phyloP scores from a whole-genome alignment of 2,113 vertebrate species.

The Anolis sagrei region DNA sequence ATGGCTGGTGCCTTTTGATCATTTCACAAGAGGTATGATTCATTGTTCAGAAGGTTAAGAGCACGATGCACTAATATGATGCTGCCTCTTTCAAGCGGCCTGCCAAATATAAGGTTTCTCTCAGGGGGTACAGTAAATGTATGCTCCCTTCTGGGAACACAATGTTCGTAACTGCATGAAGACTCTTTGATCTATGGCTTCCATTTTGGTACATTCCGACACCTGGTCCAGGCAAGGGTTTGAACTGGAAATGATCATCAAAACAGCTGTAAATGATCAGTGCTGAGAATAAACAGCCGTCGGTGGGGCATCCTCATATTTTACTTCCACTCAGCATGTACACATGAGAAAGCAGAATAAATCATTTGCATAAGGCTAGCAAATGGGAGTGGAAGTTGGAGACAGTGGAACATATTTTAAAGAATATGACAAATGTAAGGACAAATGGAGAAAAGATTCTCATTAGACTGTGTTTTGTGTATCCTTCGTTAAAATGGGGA shows the following conservation, averaged over 20 bases:
- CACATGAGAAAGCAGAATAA: slow-evolving; percentile 47
- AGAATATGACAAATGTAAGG: background rate
- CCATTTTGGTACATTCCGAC: slow-evolving; percentile 37
- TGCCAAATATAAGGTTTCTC: slow-evolving; percentile 27
- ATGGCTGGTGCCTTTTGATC: slow-evolving; percentile 15
- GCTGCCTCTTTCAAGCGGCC: slow-evolving; percentile 7
- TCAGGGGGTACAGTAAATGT: slow-evolving; percentile 28
- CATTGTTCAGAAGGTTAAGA: slow-evolving; percentile 8
- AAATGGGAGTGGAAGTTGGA: background rate
- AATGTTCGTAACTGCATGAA: slow-evolving; percentile 31
- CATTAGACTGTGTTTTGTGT: background rate
- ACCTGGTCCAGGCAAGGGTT: slow-evolving; percentile 29
- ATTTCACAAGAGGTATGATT: background rate
- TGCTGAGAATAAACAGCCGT: slow-evolving; percentile 42
- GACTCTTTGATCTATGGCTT: background rate
- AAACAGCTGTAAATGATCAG: background rate
- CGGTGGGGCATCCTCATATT: slow-evolving; percentile 38
- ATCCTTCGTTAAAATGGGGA: background rate
- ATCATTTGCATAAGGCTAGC: background rate
- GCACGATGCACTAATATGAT: background rate
- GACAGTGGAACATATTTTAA: background rate
- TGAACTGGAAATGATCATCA: slow-evolving; percentile 41
- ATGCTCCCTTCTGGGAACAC: slow-evolving; percentile 24
- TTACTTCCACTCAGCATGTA: slow-evolving; percentile 39
- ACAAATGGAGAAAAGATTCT: background rate